A percentile compares a stretch with the other conserved stretches of the same genome.
Evolutionary conservation across 2,888 invertebrate genomes (phyloP).

Genomic region (Andrena minutula): DNA sequence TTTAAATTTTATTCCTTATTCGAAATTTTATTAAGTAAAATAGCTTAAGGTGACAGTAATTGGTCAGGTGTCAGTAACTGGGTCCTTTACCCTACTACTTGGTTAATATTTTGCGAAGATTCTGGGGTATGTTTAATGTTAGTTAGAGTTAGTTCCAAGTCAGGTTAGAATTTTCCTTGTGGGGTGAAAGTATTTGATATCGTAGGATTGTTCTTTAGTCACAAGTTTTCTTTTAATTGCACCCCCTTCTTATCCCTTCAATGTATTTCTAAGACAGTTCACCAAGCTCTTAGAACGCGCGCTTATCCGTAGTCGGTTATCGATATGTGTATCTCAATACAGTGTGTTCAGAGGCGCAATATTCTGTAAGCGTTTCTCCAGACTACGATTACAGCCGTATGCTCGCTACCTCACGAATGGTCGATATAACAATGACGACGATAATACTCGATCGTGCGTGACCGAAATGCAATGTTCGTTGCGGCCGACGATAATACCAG

Average conservation of each 20-base stretch:
- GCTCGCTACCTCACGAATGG: slow-evolving; percentile 70
- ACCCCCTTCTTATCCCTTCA: background rate
- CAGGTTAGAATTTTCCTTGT: no score
- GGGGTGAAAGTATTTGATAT: no score
- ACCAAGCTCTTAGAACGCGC: slow-evolving; percentile 17
- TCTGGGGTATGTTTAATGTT: background rate
- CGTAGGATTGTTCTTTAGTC: no score
- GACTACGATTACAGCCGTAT: slow-evolving; percentile 69
- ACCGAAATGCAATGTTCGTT: slow-evolving; percentile 70
- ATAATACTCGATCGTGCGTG: slow-evolving; percentile 77
- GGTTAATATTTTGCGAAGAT: no score
- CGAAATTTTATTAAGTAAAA: no score
- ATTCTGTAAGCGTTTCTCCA: slow-evolving; percentile 70
- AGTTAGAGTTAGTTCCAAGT: background rate
- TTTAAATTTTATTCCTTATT: no score
- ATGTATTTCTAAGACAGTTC: slow-evolving; percentile 16
- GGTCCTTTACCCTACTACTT: no score
- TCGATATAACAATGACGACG: slow-evolving; percentile 74
- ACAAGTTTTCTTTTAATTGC: background rate
- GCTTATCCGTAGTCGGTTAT: slow-evolving; percentile 61
- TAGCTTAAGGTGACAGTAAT: no score
- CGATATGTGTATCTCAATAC: slow-evolving; percentile 63
- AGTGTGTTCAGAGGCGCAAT: slow-evolving; percentile 54
- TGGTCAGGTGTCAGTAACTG: no score
- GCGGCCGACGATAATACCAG: slow-evolving; percentile 63